Evolutionary conservation across 2,113 vertebrate genomes (phyloP).

Genomic region (Lepisosteus oculatus): DNA sequence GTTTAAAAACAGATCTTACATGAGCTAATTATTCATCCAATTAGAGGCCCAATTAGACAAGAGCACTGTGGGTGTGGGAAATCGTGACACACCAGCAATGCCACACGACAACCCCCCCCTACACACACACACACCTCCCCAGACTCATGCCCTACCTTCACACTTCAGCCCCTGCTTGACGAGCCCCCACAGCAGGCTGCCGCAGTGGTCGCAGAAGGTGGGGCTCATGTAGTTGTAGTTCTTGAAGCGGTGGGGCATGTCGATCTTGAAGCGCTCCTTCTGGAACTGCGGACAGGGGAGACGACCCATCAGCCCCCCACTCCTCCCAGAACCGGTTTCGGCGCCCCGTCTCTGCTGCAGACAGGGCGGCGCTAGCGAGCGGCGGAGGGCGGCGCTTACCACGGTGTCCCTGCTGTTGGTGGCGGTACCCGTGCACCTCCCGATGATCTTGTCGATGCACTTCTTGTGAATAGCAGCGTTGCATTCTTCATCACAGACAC

Average conservation of each 20-base stretch:
- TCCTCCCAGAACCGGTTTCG: not conserved
- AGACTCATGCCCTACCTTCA: conserved; percentile 71
- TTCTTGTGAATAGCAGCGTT: conserved; percentile 99
- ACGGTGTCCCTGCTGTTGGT: conserved; percentile 95
- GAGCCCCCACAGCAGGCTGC: conserved; percentile 95
- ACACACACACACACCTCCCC: too few species aligned
- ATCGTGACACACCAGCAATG: not conserved
- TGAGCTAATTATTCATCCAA: too few species aligned
- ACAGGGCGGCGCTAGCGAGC: conserved; percentile 9
- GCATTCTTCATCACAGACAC: conserved; percentile 76
- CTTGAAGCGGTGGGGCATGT: conserved; percentile 96
- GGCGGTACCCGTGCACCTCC: conserved; percentile 92
- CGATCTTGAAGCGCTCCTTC: conserved; percentile 98
- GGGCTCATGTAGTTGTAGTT: conserved; percentile 97
- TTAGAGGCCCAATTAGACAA: not conserved
- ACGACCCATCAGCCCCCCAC: conserved; percentile 19
- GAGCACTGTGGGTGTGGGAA: not conserved
- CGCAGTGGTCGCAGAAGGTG: conserved; percentile 97
- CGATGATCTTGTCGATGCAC: conserved; percentile 98
- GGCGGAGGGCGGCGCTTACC: conserved; percentile 60
- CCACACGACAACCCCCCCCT: not conserved
- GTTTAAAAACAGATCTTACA: too few species aligned
- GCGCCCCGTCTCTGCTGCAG: not conserved
- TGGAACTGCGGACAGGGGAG: conserved; percentile 77
- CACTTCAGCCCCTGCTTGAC: conserved; percentile 97